These are phyloP conservation scores for Chrysotoxum bicinctum DNA, from an alignment of 2,888 invertebrate genomes.

Conservation along the genomic window DNA sequence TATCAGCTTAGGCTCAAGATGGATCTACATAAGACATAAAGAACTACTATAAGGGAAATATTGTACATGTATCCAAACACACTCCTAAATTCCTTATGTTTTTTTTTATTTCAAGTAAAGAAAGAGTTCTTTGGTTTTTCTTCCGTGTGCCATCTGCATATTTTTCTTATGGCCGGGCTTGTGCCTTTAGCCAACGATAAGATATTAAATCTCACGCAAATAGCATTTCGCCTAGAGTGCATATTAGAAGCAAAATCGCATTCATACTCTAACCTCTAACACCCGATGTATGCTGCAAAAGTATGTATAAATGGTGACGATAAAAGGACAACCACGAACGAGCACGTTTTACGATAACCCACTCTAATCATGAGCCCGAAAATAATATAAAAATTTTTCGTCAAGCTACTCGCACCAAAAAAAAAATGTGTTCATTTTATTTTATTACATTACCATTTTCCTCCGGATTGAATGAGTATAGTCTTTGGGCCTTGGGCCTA, in stretches of 20 bases:
- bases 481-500: background rate
- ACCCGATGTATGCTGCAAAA: background rate
- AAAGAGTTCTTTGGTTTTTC: background rate
- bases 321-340: conserved; percentile 11
- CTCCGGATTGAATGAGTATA: background rate
- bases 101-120: background rate
- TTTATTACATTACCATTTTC: conserved; percentile 10
- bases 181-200: background rate
- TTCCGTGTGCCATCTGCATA: background rate
- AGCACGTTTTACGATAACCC: conserved; percentile 6
- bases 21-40: too few relatives aligned
- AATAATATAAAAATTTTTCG: background rate
- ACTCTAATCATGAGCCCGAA: background rate
- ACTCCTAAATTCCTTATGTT: too few relatives aligned
- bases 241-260: background rate
- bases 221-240: background rate
- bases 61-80: too few relatives aligned
- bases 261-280: background rate
- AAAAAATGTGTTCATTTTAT: background rate
- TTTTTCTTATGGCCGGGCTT: background rate
- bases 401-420: background rate
- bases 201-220: background rate
- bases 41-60: too few relatives aligned
- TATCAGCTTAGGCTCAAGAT: too few relatives aligned
- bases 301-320: background rate